Evolutionary conservation across 2,113 vertebrate genomes (phyloP).

Genomic region (Vidua macroura): DNA sequence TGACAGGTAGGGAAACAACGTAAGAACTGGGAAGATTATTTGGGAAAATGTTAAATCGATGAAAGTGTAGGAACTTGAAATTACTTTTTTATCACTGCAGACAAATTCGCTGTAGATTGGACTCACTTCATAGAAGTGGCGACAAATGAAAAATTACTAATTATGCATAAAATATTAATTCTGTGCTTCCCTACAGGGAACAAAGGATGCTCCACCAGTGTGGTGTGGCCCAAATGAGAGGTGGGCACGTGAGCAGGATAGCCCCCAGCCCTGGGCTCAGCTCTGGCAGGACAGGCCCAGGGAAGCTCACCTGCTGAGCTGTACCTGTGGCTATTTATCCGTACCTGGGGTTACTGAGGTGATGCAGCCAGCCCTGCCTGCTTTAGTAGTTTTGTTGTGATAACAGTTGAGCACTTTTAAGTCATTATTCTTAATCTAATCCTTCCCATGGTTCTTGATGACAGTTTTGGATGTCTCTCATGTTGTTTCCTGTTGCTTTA

Average conservation of each 20-base stretch:
- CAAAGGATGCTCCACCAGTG: background rate
- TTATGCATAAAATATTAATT: background rate
- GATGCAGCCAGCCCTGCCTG: background rate
- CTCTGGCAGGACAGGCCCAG: background rate
- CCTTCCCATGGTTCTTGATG: background rate
- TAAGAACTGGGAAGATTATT: background rate
- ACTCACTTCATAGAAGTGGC: background rate
- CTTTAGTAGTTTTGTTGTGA: background rate
- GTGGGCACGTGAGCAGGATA: background rate
- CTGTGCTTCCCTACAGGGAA: accelerated
- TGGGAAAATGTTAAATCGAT: background rate
- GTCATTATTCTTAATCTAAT: background rate
- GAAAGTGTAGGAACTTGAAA: background rate
- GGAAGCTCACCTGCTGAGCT: background rate
- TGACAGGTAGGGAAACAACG: background rate
- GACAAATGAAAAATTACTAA: background rate
- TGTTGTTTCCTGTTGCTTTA: background rate
- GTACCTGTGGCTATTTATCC: background rate
- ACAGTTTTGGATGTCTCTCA: background rate
- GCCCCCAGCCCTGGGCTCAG: background rate
- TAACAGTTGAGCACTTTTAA: background rate
- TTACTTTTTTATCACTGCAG: background rate
- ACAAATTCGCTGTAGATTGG: background rate
- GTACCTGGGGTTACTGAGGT: background rate
- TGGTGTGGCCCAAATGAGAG: background rate